Percentiles rank a stretch among this genome's conserved stretches.
Evolutionary conservation across 2,888 invertebrate genomes (phyloP).

Genomic region (Cecidostiba fungosa): DNA sequence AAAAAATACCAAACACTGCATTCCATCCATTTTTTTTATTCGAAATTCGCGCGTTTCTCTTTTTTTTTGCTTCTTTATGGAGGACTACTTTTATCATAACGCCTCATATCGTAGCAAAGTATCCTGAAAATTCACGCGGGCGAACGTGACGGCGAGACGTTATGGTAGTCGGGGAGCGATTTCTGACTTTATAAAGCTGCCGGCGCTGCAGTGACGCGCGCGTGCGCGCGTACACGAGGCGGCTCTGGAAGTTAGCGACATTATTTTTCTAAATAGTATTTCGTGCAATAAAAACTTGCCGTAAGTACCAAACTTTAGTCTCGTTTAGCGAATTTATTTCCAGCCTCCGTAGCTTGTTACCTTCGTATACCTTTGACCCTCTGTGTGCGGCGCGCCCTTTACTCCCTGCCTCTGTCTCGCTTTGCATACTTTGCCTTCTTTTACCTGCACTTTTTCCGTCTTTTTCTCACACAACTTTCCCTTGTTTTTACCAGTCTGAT

Average conservation of each 20-base stretch:
- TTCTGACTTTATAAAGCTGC: constrained; percentile 50
- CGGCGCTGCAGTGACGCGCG: constrained; percentile 19
- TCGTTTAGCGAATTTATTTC: constrained; percentile 76
- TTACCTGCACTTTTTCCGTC: constrained; percentile 60
- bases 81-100: not conserved
- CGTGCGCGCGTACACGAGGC: not conserved
- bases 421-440: constrained; percentile 55
- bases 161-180: constrained; percentile 36
- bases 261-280: constrained; percentile 78
- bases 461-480: constrained; percentile 55
- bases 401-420: constrained; percentile 39
- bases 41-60: not conserved
- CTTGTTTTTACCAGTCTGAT: constrained; percentile 55
- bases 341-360: constrained; percentile 68
- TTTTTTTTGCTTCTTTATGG: not conserved
- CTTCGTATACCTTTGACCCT: constrained; percentile 59
- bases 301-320: constrained; percentile 76
- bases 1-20: not conserved
- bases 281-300: constrained; percentile 75
- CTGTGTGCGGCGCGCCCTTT: constrained; percentile 50
- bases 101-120: constrained; percentile 29
- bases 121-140: constrained; percentile 41
- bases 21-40: not conserved
- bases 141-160: constrained; percentile 33
- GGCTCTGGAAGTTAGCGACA: constrained; percentile 67